Conservation (phyloP, 2,113 vertebrate species). For the Epinephelus cyanopodus region DNA sequence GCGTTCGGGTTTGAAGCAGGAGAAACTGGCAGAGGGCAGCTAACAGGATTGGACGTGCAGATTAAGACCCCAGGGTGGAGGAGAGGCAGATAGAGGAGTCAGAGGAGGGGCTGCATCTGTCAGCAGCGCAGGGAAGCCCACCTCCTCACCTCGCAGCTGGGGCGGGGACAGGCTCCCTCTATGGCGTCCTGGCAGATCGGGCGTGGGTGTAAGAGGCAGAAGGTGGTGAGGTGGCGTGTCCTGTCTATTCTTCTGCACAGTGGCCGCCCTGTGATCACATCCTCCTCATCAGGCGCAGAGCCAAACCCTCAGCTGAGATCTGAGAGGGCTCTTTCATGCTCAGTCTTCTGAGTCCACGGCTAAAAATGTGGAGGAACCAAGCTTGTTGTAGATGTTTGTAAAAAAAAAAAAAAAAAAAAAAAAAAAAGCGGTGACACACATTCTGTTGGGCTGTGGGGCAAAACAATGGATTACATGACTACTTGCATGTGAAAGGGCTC, state of each 20-base stretch:
- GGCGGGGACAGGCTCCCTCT: conserved; percentile 22
- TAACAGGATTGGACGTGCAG: conserved; percentile 76
- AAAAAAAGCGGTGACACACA: neutral
- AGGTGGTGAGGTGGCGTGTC: conserved; percentile 18
- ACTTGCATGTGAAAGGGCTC: neutral
- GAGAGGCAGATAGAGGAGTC: conserved; percentile 7
- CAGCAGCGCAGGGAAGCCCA: conserved; percentile 35
- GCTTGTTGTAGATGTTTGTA: neutral
- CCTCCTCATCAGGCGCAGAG: conserved; percentile 48
- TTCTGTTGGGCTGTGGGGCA: neutral
- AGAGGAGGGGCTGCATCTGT: conserved; percentile 64
- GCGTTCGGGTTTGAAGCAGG: conserved; percentile 27
- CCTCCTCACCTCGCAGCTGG: conserved; percentile 65
- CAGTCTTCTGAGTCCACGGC: neutral
- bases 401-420: too few relatives aligned
- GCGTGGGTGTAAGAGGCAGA: conserved; percentile 46
- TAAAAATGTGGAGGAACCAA: neutral
- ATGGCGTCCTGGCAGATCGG: conserved; percentile 32
- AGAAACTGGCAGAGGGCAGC: conserved; percentile 49
- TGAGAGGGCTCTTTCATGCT: conserved; percentile 54
- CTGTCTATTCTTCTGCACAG: conserved; percentile 50
- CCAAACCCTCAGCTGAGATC: conserved; percentile 65
- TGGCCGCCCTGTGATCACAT: conserved; percentile 54
- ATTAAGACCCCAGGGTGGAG: conserved; percentile 56
- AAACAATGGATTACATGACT: neutral